phyloP scores from a whole-genome alignment of 2,797 vertebrate genomes.

The Ciconia nigra region DNA sequence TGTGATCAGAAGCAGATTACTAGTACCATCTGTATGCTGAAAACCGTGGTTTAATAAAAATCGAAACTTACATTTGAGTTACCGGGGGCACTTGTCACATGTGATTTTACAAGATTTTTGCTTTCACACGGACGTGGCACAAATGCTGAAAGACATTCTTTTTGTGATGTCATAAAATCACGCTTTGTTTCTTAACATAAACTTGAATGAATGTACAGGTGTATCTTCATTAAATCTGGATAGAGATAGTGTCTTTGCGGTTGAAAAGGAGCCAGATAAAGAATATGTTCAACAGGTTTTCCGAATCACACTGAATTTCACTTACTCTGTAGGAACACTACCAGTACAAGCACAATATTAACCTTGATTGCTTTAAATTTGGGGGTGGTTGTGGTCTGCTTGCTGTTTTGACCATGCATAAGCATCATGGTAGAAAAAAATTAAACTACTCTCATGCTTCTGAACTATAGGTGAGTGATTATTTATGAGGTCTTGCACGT shows the following conservation, averaged over 20 bases:
- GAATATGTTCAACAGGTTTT: not conserved
- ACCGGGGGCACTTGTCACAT: accelerated
- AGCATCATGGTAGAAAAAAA: not conserved
- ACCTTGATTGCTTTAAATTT: not conserved
- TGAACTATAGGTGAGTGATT: not conserved
- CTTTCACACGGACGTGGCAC: accelerated
- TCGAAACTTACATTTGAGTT: not conserved
- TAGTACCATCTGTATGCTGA: not conserved
- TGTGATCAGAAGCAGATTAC: not conserved
- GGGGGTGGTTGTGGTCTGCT: not conserved
- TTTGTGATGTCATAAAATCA: not conserved
- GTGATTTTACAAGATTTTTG: not conserved
- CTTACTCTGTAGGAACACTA: not conserved
- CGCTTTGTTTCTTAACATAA: not conserved
- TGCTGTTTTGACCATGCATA: not conserved
- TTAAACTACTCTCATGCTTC: not conserved
- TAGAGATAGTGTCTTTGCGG: not conserved
- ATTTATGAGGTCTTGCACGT: not conserved
- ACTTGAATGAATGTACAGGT: not conserved
- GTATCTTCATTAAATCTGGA: not conserved
- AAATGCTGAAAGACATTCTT: not conserved
- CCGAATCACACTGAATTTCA: accelerated
- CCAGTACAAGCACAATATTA: not conserved
- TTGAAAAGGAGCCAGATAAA: not conserved
- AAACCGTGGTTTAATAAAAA: not conserved